Conservation (phyloP, 2,888 invertebrate genomes). For the Ametastegia equiseti region DNA sequence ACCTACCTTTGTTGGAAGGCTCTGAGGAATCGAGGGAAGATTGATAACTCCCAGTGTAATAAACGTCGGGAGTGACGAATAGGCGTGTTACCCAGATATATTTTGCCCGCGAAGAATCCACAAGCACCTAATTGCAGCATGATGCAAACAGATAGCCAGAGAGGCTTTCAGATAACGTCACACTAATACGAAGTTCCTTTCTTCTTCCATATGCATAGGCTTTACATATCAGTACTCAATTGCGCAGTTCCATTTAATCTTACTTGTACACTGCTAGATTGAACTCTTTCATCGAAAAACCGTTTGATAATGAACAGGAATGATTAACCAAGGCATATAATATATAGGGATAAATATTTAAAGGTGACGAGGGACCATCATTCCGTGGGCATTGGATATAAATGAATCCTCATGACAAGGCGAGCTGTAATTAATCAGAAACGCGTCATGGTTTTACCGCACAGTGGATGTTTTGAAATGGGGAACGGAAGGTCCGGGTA, state of each 20-base stretch:
- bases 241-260: too few relatives aligned
- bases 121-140: background rate
- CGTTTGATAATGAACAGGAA: background rate
- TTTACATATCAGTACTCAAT: too few relatives aligned
- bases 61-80: slow-evolving; percentile 31
- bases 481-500: background rate
- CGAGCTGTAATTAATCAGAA: slow-evolving; percentile 34
- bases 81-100: background rate
- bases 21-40: slow-evolving; percentile 22
- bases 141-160: slow-evolving; percentile 8
- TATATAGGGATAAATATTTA: slow-evolving; percentile 15
- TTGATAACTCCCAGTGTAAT: slow-evolving; percentile 30
- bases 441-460: slow-evolving; percentile 14
- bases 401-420: slow-evolving; percentile 23
- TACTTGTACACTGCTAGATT: background rate
- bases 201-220: too few relatives aligned
- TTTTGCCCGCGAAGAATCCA: background rate
- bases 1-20: background rate
- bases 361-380: background rate
- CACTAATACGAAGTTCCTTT: background rate
- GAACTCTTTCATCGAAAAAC: background rate
- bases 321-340: background rate
- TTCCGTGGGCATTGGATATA: slow-evolving; percentile 1
- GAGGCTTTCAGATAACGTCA: background rate
- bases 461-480: slow-evolving; percentile 18